These are phyloP conservation scores for Galeopterus variegatus DNA, from an alignment of 2,113 vertebrate species.

Conservation along the genomic window DNA sequence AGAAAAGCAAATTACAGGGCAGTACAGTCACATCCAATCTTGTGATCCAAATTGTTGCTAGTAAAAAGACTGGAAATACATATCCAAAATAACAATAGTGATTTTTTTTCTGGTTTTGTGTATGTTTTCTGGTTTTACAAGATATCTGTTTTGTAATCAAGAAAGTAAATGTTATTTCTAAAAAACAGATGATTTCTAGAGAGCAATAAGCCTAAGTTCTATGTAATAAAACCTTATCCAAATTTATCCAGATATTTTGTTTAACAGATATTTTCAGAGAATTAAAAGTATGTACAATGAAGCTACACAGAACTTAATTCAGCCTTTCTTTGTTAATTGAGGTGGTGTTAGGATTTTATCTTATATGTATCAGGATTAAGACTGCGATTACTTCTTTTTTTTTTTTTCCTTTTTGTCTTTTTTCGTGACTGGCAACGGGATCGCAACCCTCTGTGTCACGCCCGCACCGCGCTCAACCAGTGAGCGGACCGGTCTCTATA, in stretches of 20 bases:
- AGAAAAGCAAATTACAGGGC: background rate
- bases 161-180: conserved; percentile 32
- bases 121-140: conserved; percentile 23
- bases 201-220: background rate
- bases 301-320: background rate
- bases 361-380: background rate
- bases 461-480: too few species aligned
- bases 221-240: background rate
- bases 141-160: background rate
- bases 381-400: background rate
- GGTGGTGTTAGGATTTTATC: background rate
- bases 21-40: background rate
- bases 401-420: too few species aligned
- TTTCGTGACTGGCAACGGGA: too few species aligned
- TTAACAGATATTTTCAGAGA: conserved; percentile 31
- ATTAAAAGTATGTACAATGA: background rate
- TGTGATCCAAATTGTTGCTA: background rate
- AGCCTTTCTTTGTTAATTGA: background rate
- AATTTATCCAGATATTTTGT: conserved; percentile 16
- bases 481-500: too few species aligned
- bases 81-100: background rate
- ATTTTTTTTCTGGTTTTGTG: conserved; percentile 14
- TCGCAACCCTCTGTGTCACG: too few species aligned
- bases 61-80: background rate
- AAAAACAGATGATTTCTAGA: background rate